Evolutionary conservation across 1,140 invertebrate species (phyloP), one percentile per base, ranked within the genome.

Genomic region (Battus philenor): DNA sequence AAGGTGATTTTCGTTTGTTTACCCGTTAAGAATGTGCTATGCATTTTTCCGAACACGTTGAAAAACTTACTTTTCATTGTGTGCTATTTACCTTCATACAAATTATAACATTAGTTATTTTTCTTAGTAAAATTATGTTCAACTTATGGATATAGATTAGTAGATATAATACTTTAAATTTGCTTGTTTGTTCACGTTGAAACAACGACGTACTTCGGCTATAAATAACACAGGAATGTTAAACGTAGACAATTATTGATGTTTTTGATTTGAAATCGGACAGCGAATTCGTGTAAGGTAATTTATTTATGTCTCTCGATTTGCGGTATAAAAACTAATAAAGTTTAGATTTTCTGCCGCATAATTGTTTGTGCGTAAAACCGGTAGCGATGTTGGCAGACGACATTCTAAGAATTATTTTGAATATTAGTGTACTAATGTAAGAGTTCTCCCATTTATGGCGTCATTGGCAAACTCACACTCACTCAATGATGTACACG

Each of bases 241-340:
- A 33, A 52, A 33, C 44, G 43, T 30, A 34, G 47, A 47, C 47
- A 53, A 59, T 43, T 54, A 54, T 50, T 24, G 36, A 39, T 24
- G 36, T 27, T 27, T 48, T 51, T 10, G 53, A 16, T 29, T 50
- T 47, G 36, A 34, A 56, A 61, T 54, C 52, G 38, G 34, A 58
- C 33, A 46, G 48, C 53, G 46, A 57, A 61, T 55, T 57, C 47
- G 44, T 53, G 47, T 53, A 44, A 34, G 33, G 39, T 51, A 63
- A 64, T 56, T 63, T 64, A 59, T 75, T 68, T 66, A 57, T 58
- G 54, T 63, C 67, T 45, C 55, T 67, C 68, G 56, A 29, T 52
- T 52, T 49, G 47, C 36, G 44, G 50, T 47, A 58, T 58, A 68
- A 62, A 57, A 41, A n/a, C 13, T 17, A 26, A 29, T 41, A 41